phyloP scores from a whole-genome alignment of 2,888 invertebrate species.

The Drosophila pseudotakahashii region DNA sequence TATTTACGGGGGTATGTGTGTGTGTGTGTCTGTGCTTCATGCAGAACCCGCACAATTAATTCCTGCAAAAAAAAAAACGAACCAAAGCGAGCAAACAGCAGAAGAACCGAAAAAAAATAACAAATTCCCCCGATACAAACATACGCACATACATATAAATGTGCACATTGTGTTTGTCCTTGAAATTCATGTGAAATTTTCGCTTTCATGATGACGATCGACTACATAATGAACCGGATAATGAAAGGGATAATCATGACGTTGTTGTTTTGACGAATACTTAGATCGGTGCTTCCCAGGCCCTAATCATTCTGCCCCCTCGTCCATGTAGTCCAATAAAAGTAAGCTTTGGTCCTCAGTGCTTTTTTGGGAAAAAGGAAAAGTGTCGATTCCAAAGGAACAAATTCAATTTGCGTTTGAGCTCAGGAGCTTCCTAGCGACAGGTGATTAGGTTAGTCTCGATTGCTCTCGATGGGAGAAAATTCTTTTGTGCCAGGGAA shows the following conservation, averaged over 20 bases:
- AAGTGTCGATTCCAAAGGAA: neutral
- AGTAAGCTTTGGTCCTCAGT: constrained; percentile 42
- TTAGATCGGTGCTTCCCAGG: constrained; percentile 9
- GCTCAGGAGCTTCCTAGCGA: neutral
- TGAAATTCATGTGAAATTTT: constrained; percentile 76
- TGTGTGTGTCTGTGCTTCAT: constrained; percentile 30
- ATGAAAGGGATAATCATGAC: constrained; percentile 24
- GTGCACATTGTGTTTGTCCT: constrained; percentile 65
- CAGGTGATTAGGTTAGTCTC: constrained; percentile 25
- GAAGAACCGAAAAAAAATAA: constrained; percentile 24
- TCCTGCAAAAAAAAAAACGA: constrained; percentile 44
- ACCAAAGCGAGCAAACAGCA: constrained; percentile 27
- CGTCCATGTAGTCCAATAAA: constrained; percentile 21
- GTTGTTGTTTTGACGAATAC: constrained; percentile 34
- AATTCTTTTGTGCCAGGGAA: neutral
- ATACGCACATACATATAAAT: constrained; percentile 14
- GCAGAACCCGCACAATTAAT: constrained; percentile 76
- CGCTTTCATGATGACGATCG: constrained; percentile 38
- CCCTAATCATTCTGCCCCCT: neutral
- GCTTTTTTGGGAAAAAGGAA: neutral
- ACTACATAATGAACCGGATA: constrained; percentile 19
- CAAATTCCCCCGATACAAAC: constrained; percentile 26
- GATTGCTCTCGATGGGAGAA: neutral
- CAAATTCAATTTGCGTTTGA: constrained; percentile 12
- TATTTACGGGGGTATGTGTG: constrained; percentile 43